Conservation (phyloP, 2,888 invertebrate species). For the Osmoderma eremita region DNA sequence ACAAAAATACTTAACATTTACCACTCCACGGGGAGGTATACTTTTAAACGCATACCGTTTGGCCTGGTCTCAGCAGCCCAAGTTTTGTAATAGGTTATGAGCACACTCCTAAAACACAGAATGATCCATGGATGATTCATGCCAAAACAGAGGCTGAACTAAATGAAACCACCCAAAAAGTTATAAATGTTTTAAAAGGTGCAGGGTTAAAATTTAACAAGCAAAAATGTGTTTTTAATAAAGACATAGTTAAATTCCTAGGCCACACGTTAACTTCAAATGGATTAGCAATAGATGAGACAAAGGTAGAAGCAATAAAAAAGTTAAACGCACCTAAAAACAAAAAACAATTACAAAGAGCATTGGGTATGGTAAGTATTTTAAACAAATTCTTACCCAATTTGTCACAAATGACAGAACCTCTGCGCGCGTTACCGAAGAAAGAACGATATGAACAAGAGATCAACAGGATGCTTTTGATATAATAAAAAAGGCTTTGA, state of each 20-base stretch:
- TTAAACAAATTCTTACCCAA: slow-evolving; percentile 47
- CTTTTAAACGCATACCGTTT: slow-evolving; percentile 19
- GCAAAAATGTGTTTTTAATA: slow-evolving; percentile 50
- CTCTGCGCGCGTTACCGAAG: slow-evolving; percentile 47
- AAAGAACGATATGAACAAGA: slow-evolving; percentile 45
- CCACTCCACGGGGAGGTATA: slow-evolving; percentile 14
- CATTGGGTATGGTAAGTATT: slow-evolving; percentile 52
- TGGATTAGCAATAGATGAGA: slow-evolving; percentile 44
- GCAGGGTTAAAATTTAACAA: slow-evolving; percentile 52
- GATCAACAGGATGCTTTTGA: neutral
- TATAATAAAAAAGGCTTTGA: slow-evolving; percentile 36
- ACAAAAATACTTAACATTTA: slow-evolving; percentile 9
- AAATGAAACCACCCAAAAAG: neutral
- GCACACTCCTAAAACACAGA: neutral
- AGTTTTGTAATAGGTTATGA: slow-evolving; percentile 9
- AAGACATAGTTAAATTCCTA: slow-evolving; percentile 51
- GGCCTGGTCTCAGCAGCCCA: neutral
- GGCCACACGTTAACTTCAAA: slow-evolving; percentile 46
- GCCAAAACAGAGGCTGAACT: too few relatives aligned
- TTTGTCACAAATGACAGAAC: slow-evolving; percentile 42
- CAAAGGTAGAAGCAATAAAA: slow-evolving; percentile 44
- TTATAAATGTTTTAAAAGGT: slow-evolving; percentile 5
- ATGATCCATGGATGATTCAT: neutral
- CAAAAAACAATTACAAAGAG: slow-evolving; percentile 50
- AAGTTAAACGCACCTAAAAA: slow-evolving; percentile 45